phyloP scores from a whole-genome alignment of 1,140 invertebrate species.

The Eubasilissa regina region DNA sequence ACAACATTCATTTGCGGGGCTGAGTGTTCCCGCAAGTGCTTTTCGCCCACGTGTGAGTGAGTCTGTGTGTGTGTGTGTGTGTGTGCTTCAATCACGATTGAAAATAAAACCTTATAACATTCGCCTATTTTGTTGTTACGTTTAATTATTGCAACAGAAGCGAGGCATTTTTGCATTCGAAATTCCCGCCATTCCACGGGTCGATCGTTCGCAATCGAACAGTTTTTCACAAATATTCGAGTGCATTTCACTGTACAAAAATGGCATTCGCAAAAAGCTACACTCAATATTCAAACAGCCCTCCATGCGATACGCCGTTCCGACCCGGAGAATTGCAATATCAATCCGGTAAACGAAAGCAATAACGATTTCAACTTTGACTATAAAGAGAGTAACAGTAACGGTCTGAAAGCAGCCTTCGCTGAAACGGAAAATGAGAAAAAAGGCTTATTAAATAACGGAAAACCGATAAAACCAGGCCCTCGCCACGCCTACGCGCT shows the following conservation, averaged over 20 bases:
- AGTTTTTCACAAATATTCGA: constrained; percentile 36
- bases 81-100: background rate
- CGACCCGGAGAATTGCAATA: constrained; percentile 29
- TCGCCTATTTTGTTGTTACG: no score
- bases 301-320: background rate
- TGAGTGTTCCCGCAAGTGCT: constrained; percentile 55
- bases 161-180: background rate
- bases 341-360: constrained; percentile 49
- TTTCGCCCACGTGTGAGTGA: background rate
- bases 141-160: no score
- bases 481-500: constrained; percentile 33
- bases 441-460: constrained; percentile 55
- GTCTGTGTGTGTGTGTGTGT: background rate
- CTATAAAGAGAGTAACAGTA: constrained; percentile 47
- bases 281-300: constrained; percentile 25
- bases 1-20: constrained; percentile 67
- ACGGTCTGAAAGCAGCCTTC: constrained; percentile 25
- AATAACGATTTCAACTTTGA: constrained; percentile 53
- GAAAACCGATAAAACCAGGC: constrained; percentile 46
- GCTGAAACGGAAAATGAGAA: constrained; percentile 54
- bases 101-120: background rate
- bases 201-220: constrained; percentile 26
- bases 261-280: constrained; percentile 31
- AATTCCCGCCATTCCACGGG: background rate
- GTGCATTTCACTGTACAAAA: constrained; percentile 33